Evolutionary conservation across 1,140 invertebrate genomes (phyloP).

Genomic region (Lucilia cuprina): DNA sequence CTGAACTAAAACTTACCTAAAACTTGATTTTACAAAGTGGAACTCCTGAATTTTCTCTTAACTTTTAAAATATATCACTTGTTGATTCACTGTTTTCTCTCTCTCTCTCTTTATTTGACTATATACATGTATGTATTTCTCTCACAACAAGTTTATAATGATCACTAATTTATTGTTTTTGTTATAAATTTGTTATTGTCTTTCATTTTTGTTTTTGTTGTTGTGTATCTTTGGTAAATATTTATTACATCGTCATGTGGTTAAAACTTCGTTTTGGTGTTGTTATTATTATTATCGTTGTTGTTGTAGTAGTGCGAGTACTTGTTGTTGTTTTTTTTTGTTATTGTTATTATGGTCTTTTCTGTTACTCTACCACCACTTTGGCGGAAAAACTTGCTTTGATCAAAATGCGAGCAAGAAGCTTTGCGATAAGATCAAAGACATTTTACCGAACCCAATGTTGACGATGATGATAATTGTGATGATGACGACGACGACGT

Average conservation of each 20-base stretch:
- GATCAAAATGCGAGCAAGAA: conserved; percentile 63
- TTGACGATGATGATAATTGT: conserved; percentile 4
- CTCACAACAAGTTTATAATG: too few species aligned
- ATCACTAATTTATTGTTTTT: not conserved
- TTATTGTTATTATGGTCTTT: conserved; percentile 33
- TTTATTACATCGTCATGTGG: too few species aligned
- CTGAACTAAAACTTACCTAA: too few species aligned
- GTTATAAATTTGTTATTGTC: not conserved
- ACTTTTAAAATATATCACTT: too few species aligned
- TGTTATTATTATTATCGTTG: conserved; percentile 6
- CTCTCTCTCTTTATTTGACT: too few species aligned
- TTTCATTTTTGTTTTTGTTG: not conserved
- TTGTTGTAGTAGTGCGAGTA: conserved; percentile 3
- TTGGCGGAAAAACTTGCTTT: conserved; percentile 62
- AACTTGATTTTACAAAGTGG: too few species aligned
- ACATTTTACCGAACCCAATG: conserved; percentile 52
- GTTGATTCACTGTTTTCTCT: too few species aligned
- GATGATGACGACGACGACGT: not conserved
- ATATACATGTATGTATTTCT: too few species aligned
- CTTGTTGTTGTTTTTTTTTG: conserved; percentile 27
- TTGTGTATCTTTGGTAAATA: too few species aligned
- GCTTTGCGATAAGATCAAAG: conserved; percentile 63
- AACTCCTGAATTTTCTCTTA: too few species aligned
- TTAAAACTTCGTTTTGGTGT: conserved; percentile 11
- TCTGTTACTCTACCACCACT: conserved; percentile 37